phyloP scores from a whole-genome alignment of 2,888 invertebrate species.

The Diaprepes abbreviatus region DNA sequence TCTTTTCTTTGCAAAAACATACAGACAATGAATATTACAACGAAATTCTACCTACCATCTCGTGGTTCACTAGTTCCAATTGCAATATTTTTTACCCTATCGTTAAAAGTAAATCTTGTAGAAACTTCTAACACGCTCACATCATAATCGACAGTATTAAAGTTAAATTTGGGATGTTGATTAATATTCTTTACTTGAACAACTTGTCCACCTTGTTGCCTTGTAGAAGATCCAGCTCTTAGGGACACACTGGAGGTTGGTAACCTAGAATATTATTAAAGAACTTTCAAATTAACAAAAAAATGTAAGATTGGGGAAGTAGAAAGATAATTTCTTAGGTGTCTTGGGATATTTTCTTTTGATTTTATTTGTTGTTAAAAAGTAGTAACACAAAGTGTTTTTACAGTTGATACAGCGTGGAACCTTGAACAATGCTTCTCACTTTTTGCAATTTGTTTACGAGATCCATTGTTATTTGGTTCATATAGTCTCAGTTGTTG shows the following conservation, averaged over 20 bases:
- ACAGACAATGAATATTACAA: no score
- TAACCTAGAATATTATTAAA: conserved; percentile 10
- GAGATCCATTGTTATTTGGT: no score
- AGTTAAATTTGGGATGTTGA: conserved; percentile 35
- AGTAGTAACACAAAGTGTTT: no score
- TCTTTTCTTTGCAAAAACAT: no score
- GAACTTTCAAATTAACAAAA: background rate
- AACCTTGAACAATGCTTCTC: no score
- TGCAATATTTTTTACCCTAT: conserved; percentile 11
- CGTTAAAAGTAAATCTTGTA: conserved; percentile 11
- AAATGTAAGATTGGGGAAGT: no score
- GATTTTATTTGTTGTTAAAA: no score
- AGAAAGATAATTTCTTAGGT: no score
- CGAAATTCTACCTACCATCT: conserved; percentile 19
- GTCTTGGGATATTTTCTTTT: no score
- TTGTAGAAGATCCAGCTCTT: conserved; percentile 41
- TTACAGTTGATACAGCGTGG: no score
- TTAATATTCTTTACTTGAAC: conserved; percentile 26
- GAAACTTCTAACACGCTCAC: conserved; percentile 33
- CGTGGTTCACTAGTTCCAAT: conserved; percentile 36
- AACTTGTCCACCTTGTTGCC: conserved; percentile 41
- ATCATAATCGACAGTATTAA: conserved; percentile 44
- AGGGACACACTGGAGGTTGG: conserved; percentile 2
- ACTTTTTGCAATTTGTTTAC: no score
- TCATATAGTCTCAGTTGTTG: no score